Conservation (phyloP, 2,113 vertebrate genomes). For the Cyanoderma ruficeps region DNA sequence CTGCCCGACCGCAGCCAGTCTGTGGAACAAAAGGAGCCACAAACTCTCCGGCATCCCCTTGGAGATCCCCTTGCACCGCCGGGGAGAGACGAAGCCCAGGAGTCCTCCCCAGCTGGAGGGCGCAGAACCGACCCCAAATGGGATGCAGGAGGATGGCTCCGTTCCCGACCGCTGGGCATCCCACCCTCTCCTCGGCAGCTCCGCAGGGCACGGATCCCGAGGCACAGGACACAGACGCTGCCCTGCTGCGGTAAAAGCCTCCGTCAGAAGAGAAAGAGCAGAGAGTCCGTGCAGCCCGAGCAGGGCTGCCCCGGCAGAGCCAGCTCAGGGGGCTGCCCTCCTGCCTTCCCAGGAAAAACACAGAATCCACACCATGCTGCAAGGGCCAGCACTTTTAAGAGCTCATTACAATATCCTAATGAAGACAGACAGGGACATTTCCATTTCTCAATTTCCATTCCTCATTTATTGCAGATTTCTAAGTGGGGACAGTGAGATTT, state of each 20-base stretch:
- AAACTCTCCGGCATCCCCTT: not conserved
- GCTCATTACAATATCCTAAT: not conserved
- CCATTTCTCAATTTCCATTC: not conserved
- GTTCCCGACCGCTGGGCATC: rapidly evolving
- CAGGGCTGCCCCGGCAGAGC: not conserved
- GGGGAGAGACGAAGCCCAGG: not conserved
- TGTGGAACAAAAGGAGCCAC: not conserved
- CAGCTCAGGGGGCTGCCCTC: not conserved
- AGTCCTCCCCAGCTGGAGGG: not conserved
- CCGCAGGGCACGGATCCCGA: rapidly evolving
- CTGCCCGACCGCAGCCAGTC: not conserved
- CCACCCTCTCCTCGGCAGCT: not conserved
- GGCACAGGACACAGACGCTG: not conserved
- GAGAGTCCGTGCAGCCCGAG: not conserved
- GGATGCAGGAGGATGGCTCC: not conserved
- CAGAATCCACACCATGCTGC: not conserved
- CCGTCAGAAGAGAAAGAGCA: rapidly evolving
- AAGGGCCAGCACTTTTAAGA: not conserved
- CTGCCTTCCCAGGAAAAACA: not conserved
- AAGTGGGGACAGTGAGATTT: not conserved
- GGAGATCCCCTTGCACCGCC: no score
- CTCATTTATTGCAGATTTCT: not conserved
- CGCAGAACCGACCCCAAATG: not conserved
- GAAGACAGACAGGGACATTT: not conserved
- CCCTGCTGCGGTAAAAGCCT: not conserved